phyloP scores from a whole-genome alignment of 2,888 invertebrate genomes.

The Aphodius granarius region DNA sequence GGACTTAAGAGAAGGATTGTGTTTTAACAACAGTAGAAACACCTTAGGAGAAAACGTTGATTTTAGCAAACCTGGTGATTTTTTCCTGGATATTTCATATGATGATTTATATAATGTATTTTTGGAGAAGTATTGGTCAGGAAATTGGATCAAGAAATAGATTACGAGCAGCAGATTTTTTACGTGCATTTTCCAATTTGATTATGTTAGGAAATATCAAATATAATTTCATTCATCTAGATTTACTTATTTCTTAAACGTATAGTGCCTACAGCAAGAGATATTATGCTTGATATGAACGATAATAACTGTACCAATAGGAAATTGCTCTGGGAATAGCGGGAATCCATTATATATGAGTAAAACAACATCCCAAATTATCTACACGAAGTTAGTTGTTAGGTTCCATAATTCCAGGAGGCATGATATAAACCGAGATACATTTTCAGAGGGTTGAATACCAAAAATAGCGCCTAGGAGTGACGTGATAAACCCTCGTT shows the following conservation, averaged over 20 bases:
- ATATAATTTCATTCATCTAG: too few species aligned
- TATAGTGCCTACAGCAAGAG: too few species aligned
- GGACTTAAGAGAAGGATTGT: background rate
- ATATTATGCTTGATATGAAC: too few species aligned
- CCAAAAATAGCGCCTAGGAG: background rate
- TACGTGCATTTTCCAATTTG: too few species aligned
- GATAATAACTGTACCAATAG: too few species aligned
- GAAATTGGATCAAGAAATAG: background rate
- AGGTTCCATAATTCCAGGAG: background rate
- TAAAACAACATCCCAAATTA: background rate
- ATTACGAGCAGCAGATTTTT: too few species aligned
- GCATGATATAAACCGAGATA: background rate
- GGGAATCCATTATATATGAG: background rate
- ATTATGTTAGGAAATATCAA: background rate
- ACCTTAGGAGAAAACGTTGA: background rate
- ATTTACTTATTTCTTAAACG: too few species aligned
- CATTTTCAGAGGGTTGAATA: background rate
- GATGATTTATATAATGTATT: background rate
- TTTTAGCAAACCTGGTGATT: background rate
- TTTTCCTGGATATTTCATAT: background rate
- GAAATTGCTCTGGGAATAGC: too few species aligned
- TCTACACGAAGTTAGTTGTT: background rate
- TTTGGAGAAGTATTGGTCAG: background rate
- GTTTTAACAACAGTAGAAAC: background rate
- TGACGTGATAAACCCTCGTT: background rate